Base-by-base conservation (phyloP, 2,113 vertebrate genomes). In the Donacobius atricapilla region DNA sequence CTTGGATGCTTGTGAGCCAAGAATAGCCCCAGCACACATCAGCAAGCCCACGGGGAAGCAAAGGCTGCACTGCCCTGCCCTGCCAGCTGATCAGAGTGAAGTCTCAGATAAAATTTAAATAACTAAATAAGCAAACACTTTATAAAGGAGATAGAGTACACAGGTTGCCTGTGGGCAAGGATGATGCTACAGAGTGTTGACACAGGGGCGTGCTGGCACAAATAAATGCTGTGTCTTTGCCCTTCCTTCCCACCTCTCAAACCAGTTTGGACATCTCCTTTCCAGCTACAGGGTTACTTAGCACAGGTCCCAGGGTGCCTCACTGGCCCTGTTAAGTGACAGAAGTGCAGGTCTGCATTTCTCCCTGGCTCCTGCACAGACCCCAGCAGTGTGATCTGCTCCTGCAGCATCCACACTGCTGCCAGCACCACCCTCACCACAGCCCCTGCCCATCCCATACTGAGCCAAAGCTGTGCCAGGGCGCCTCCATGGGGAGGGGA, bases 371-470 rank as follows among this genome's bases (percentile, higher is more conserved):
- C 44, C 58, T 25, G 60, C 27, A 17, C n/a, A 66, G 73, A 33
- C 2, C 1, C 45, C 0, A 0, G 8, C 24, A 37, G 20, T 3
- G 10, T 15, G 61, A 30, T 18, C 37, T 3, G 3, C 53, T 39
- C 70, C 81, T 56, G 58, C 64, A 82, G 75, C 47, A n/a, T 0
- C 77, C 54, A 12, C 13, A 0, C 48, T 24, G 57, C 83, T 42
- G 40, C 10, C 83, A 27, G 58, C 66, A 33, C 5, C 47, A 3
- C 13, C 27, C 4, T 39, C 35, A 24, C 6, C 25, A 8, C 42
- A 72, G 3, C 45, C 30, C 17, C 15, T 2, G 24, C 63, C 44
- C 3, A 0, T 1, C 19, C 72, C 47, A 21, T 1, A 0, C 45
- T 9, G 40, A 10, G 56, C 83, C 66, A 60, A 35, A 19, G 72